Evolutionary conservation across 2,888 invertebrate genomes (phyloP).

Genomic region (Ochropleura plecta): DNA sequence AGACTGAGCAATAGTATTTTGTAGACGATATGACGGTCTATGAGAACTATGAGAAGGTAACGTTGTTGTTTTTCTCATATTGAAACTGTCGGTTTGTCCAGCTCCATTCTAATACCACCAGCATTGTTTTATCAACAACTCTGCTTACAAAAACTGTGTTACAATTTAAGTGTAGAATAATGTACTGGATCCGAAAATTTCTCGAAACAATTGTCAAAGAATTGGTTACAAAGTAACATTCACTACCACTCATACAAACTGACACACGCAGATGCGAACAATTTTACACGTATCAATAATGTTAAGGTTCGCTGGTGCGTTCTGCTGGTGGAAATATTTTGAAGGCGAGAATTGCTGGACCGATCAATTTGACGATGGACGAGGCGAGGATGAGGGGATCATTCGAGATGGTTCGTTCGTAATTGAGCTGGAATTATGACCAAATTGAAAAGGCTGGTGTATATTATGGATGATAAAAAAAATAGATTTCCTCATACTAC

Average conservation of each 20-base stretch:
- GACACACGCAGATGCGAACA: not conserved
- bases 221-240: not conserved
- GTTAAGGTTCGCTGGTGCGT: not conserved
- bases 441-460: not conserved
- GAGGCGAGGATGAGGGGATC: not conserved
- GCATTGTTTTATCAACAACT: not conserved
- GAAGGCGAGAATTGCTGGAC: not conserved
- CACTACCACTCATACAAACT: not conserved
- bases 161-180: not conserved
- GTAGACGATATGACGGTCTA: not conserved
- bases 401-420: not conserved
- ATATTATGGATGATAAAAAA: not conserved
- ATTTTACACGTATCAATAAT: not conserved
- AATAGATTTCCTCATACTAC: not conserved
- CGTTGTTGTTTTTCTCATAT: not conserved
- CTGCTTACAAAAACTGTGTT: not conserved
- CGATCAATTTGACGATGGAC: not conserved
- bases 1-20: not conserved
- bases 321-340: not conserved
- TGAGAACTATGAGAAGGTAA: not conserved
- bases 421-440: not conserved
- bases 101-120: not conserved
- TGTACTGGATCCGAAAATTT: not conserved
- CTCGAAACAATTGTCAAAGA: not conserved
- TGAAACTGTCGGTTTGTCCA: not conserved